Base-by-base conservation (phyloP, 2,797 vertebrate genomes). In the Ataeniobius toweri region DNA sequence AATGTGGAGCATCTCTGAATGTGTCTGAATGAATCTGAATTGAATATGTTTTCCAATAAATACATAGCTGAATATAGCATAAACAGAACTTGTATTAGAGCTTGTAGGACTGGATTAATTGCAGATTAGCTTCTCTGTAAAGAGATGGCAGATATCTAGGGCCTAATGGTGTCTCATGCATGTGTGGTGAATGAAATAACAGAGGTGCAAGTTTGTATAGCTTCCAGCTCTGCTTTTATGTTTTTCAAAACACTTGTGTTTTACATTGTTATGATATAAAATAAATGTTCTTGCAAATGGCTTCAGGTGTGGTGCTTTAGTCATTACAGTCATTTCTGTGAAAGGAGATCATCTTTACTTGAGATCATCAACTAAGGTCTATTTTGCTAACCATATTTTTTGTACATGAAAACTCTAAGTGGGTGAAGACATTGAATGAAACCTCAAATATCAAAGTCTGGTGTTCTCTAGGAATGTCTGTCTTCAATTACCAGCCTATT, bases 281-380 rank as follows among this genome's bases (percentile, higher is more conserved):
- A 95, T 95, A 95, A 96, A 95, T 86, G 16, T 86, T 84, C 75
- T 88, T 84, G 91, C 90, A 90, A 55, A 78, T 41, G 46, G 61
- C 22, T 81, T 75, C 55, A 10, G 69, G 24, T 80, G 77, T 71
- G 3, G 6, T 80, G 36, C 39, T 81, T 76, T 70, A n/a, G 1
- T 28, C 31, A 56, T 39, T 8, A 63, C 44, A 63, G 20, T 50
- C 2, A 77, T 59, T 50, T 77, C 36, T 22, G 20, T n/a, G 20
- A 44, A 68, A 44, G 20, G 39, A n/a, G 39, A n/a, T n/a, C 46
- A n/a, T 10, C 1, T 9, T 39, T 39, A 22, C 3, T 9, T 22
- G 28, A 65, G 3, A 9, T 20, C 28, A 31, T 31, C 28, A 36
- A 9, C 7, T 28, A 5, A 61, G 28, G 31, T 6, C 13, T 10